These are phyloP conservation scores for Xiphias gladius DNA, from an alignment of 2,113 vertebrate genomes.

Conservation along the genomic window DNA sequence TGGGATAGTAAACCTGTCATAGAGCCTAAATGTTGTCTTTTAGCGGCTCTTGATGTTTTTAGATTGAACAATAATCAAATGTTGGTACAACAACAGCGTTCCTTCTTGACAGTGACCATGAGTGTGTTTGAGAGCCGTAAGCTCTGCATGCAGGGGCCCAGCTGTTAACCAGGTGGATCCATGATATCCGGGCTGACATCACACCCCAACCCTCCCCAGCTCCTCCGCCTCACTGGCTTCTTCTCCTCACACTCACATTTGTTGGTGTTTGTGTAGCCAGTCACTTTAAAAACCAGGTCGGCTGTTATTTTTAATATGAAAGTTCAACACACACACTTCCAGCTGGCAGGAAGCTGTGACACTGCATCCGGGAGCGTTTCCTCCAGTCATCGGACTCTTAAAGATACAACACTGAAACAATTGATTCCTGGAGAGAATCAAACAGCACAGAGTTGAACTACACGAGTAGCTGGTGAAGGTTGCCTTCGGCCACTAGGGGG, in stretches of 20 bases:
- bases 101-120: too few relatives aligned
- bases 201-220: not conserved
- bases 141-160: conserved; percentile 6
- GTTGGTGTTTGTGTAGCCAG: not conserved
- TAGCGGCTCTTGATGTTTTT: too few relatives aligned
- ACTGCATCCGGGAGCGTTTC: not conserved
- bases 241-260: not conserved
- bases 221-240: not conserved
- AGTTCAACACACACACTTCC: too few relatives aligned
- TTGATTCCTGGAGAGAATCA: not conserved
- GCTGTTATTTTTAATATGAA: conserved; percentile 5
- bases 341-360: not conserved
- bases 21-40: too few relatives aligned
- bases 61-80: too few relatives aligned
- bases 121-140: not conserved
- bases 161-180: not conserved
- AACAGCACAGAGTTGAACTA: too few relatives aligned
- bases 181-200: not conserved
- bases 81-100: too few relatives aligned
- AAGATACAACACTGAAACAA: not conserved
- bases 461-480: too few relatives aligned
- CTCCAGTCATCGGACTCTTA: not conserved
- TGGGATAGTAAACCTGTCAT: too few relatives aligned
- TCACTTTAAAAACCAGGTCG: conserved; percentile 23
- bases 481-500: too few relatives aligned